Evolutionary conservation across 2,888 invertebrate species (phyloP).

Genomic region (Rhopalosiphum nymphaeae): DNA sequence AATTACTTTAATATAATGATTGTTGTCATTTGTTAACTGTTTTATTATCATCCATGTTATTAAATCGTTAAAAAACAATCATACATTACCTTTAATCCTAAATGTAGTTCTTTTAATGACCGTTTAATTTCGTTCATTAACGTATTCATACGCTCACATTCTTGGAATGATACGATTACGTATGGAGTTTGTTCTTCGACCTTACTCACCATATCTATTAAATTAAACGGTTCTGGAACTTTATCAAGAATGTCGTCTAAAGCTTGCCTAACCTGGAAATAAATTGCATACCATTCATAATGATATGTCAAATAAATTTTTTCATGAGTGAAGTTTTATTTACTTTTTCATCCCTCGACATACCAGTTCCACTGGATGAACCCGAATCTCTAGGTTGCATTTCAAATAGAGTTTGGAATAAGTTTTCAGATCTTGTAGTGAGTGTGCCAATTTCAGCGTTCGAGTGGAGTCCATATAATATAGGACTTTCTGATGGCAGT

Average conservation of each 20-base stretch:
- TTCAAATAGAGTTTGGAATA: conserved; percentile 88
- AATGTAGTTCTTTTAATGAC: conserved; percentile 86
- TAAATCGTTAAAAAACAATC: background rate
- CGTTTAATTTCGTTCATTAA: conserved; percentile 85
- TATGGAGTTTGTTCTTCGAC: conserved; percentile 92
- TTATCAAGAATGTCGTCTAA: conserved; percentile 91
- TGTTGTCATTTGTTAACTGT: background rate
- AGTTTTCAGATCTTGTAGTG: conserved; percentile 85
- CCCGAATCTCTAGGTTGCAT: conserved; percentile 89
- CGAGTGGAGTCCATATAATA: conserved; percentile 91
- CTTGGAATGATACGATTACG: conserved; percentile 92
- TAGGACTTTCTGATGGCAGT: conserved; percentile 89
- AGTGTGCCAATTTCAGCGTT: conserved; percentile 96
- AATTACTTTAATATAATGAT: background rate
- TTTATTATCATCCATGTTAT: background rate
- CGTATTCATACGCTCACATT: conserved; percentile 94
- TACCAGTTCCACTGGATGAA: conserved; percentile 77
- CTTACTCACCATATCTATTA: conserved; percentile 86
- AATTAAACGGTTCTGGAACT: conserved; percentile 89
- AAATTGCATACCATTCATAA: background rate
- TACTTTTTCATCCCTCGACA: conserved; percentile 86
- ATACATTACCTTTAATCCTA: conserved; percentile 83
- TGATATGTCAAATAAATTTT: background rate
- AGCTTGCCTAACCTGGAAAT: conserved; percentile 76
- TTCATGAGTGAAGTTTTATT: conserved; percentile 6